Conservation (phyloP, 2,113 vertebrate genomes). For the Eulemur rufifrons region DNA sequence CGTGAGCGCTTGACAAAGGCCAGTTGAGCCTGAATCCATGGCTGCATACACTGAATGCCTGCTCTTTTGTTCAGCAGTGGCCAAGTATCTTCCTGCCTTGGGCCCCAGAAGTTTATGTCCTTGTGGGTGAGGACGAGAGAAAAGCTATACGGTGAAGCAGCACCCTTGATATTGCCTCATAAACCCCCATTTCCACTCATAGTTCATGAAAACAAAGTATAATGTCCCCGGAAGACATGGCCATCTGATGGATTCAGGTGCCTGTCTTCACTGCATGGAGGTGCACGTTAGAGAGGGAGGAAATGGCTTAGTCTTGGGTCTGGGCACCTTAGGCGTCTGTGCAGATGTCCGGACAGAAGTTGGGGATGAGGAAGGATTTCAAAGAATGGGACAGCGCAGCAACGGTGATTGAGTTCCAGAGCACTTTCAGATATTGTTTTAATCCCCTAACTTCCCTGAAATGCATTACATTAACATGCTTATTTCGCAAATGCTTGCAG, state of each 20-base stretch:
- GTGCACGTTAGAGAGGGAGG: background rate
- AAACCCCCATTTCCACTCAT: accelerated
- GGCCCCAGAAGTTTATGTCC: background rate
- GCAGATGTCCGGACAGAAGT: accelerated
- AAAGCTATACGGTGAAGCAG: background rate
- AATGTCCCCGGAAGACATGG: accelerated
- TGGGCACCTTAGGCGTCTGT: accelerated
- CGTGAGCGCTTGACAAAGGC: background rate
- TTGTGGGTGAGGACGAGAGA: background rate
- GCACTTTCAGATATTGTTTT: background rate
- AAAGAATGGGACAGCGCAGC: background rate
- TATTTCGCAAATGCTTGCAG: background rate
- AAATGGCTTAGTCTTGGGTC: accelerated
- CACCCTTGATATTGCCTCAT: background rate
- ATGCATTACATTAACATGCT: background rate
- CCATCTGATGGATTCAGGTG: background rate
- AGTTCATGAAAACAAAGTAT: background rate
- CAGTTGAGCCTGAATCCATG: background rate
- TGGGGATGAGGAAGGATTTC: accelerated
- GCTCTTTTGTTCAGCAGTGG: accelerated
- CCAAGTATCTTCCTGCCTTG: background rate
- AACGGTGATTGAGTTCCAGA: background rate
- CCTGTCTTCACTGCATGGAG: background rate
- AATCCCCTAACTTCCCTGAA: background rate
- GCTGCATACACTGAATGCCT: background rate